phyloP scores from a whole-genome alignment of 1,140 invertebrate genomes.

The Lanistes nyassanus region DNA sequence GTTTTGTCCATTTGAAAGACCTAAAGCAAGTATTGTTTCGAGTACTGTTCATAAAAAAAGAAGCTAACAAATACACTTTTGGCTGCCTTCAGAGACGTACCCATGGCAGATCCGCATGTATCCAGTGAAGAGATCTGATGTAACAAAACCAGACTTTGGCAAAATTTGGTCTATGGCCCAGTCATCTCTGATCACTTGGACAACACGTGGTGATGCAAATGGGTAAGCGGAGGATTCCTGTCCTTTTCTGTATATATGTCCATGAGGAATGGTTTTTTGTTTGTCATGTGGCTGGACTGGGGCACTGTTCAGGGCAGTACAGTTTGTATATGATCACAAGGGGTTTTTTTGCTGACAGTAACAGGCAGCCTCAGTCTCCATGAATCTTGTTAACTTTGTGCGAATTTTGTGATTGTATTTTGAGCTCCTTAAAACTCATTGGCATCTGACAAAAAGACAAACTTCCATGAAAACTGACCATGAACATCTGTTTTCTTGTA shows the following conservation, averaged over 20 bases:
- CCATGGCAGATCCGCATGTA: constrained; percentile 19
- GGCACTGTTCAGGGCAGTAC: too few species aligned
- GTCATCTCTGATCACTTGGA: constrained; percentile 12
- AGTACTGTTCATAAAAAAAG: background rate
- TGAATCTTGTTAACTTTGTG: too few species aligned
- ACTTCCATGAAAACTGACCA: too few species aligned
- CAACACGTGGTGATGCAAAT: background rate
- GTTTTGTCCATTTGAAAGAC: background rate
- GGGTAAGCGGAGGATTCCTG: background rate
- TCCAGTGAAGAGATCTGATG: constrained; percentile 3
- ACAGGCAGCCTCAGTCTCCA: too few species aligned
- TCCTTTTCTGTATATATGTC: background rate
- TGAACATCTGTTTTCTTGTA: too few species aligned
- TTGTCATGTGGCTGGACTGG: too few species aligned
- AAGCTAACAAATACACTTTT: background rate
- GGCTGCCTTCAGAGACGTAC: background rate
- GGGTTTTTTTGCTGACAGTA: too few species aligned
- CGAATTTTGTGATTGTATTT: too few species aligned
- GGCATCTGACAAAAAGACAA: too few species aligned
- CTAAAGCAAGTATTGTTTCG: background rate
- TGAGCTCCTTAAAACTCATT: background rate
- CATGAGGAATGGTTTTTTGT: too few species aligned
- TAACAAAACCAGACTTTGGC: constrained; percentile 7
- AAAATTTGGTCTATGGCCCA: constrained; percentile 19
- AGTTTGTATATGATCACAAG: too few species aligned